Conservation (phyloP, 1,140 invertebrate genomes). For the Venustaconcha ellipsiformis region DNA sequence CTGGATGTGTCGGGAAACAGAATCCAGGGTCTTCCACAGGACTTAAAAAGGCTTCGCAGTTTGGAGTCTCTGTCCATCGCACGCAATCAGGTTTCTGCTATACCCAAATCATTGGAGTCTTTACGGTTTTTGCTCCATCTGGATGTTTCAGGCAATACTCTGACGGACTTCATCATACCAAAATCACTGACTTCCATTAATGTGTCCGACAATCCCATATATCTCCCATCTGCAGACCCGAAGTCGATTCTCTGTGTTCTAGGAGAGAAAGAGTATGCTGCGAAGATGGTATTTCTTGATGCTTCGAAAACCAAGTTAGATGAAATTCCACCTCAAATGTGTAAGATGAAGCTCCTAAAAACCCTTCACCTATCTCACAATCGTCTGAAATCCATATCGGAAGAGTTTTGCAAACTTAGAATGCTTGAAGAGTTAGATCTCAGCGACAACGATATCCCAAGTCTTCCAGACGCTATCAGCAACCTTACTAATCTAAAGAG, state of each 20-base stretch:
- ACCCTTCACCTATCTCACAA: constrained; percentile 51
- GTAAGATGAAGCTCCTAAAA: constrained; percentile 48
- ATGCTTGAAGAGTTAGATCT: constrained; percentile 52
- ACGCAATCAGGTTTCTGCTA: constrained; percentile 47
- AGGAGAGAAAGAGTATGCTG: constrained; percentile 46
- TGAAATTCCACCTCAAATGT: constrained; percentile 51
- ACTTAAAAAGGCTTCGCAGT: constrained; percentile 51
- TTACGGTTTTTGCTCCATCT: constrained; percentile 47
- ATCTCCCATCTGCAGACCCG: constrained; percentile 43
- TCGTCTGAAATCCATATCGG: constrained; percentile 50
- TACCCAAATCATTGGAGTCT: constrained; percentile 54
- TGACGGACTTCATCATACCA: constrained; percentile 58
- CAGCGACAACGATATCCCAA: constrained; percentile 48
- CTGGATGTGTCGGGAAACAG: constrained; percentile 59
- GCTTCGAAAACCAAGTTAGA: constrained; percentile 55
- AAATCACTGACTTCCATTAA: constrained; percentile 52
- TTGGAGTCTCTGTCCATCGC: constrained; percentile 44
- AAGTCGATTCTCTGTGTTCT: constrained; percentile 44
- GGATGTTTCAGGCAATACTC: constrained; percentile 50
- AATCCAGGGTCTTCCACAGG: constrained; percentile 53
- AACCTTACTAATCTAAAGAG: constrained; percentile 44
- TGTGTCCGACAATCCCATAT: constrained; percentile 57
- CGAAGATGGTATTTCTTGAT: constrained; percentile 48
- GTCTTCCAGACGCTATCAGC: constrained; percentile 48
- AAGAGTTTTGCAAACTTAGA: constrained; percentile 48